Evolutionary conservation across 2,888 invertebrate species (phyloP), one percentile per base, ranked within the genome.

Genomic region (Molanna angustata): DNA sequence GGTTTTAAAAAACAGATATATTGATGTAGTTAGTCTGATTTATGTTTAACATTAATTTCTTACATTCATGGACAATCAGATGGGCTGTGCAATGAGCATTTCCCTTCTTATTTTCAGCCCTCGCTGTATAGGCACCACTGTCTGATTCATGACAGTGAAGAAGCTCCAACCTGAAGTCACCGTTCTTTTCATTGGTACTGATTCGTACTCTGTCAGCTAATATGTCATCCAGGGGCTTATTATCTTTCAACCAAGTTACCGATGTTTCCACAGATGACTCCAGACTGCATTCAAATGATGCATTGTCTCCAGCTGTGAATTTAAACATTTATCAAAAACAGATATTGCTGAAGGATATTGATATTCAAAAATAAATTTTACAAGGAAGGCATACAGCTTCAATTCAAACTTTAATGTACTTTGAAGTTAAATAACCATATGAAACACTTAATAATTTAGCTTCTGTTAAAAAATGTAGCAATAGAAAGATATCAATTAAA

Each of bases 81-180:
- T 91, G 90, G 55, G 93, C 91, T 33, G 93, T 91, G 69, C 92
- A 90, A 55, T 88, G 85, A 39, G 89, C 79, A 63, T 87, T 88
- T 56, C 94, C 92, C 52, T 84, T 82, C 19, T 79, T 76, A 65
- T 93, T 92, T 53, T 86, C 85, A 16, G 94, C 94, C 59, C 90
- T 83, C 40, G 93, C 92, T 0, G 92, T 91, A 69, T 97, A 97
- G 37, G 91, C 81, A 43, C 94, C 95, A n/a, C 85, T 81, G 70
- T 96, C 96, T 20, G 80, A 83, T 62, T 86, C 82, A 56, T 79
- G 74, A 63, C 88, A 88, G 67, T 91, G 88, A 64, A 84, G 82
- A 59, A 90, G 81, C 62, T 85, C 81, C 61, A 96, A 74, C 51
- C 83, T 85, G 69, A 87, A 87, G 2, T 69, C 68, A 49, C 79